Conservation (phyloP, 2,113 vertebrate species). For the Alaudala cheleensis region DNA sequence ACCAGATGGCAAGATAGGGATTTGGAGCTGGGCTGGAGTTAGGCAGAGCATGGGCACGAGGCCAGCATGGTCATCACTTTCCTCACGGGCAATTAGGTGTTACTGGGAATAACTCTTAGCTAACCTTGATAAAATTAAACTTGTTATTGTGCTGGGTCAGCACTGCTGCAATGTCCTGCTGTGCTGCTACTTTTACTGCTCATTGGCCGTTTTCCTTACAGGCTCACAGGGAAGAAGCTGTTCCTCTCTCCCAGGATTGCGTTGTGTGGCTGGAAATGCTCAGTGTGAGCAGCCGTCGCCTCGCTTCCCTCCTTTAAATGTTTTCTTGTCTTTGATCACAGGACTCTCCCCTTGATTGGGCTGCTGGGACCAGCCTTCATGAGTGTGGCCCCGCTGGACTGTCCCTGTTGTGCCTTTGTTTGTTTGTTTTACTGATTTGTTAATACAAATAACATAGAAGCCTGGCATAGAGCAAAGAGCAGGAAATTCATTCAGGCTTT, state of each 20-base stretch:
- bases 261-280: not conserved
- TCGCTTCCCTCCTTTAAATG: not conserved
- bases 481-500: constrained; percentile 59
- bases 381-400: not conserved
- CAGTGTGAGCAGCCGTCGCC: not conserved
- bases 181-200: not conserved
- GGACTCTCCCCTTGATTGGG: not conserved
- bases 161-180: not conserved
- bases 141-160: not conserved
- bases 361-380: not conserved
- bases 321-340: constrained; percentile 14
- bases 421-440: constrained; percentile 45
- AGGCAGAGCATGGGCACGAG: not conserved
- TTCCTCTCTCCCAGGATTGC: fast-evolving
- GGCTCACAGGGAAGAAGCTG: not conserved
- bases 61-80: not conserved
- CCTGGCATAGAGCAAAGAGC: constrained; percentile 60
- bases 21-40: not conserved
- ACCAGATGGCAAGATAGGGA: not conserved
- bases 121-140: not conserved
- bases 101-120: not conserved
- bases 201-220: not conserved
- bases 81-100: not conserved
- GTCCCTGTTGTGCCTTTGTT: constrained; percentile 3
- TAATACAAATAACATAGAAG: constrained; percentile 37